phyloP scores from a whole-genome alignment of 2,797 vertebrate genomes.

The Tenualosa ilisha region DNA sequence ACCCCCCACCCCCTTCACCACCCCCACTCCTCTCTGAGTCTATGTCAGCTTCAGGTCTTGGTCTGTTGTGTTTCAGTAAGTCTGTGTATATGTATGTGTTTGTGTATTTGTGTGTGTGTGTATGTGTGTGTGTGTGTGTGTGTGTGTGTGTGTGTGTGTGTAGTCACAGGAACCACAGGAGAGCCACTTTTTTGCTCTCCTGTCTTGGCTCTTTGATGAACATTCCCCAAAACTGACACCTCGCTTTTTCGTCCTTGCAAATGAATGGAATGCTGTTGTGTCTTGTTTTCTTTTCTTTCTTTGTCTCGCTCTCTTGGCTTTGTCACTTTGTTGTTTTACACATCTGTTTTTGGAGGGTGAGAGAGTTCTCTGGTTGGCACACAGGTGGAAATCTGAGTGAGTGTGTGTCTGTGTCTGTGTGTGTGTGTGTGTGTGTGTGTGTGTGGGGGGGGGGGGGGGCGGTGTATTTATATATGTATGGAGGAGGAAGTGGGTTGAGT shows the following conservation, averaged over 20 bases:
- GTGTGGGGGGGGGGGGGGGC: background rate
- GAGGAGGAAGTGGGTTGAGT: background rate
- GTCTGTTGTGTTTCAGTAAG: background rate
- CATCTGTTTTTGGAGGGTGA: background rate
- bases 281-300: background rate
- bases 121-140: background rate
- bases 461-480: background rate
- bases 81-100: background rate
- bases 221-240: background rate
- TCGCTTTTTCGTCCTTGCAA: background rate
- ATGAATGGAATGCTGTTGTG: constrained; percentile 20
- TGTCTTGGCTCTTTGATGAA: background rate
- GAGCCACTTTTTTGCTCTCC: background rate
- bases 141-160: background rate
- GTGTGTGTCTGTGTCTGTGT: background rate
- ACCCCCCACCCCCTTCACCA: background rate
- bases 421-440: background rate
- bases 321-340: background rate
- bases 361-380: background rate
- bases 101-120: background rate
- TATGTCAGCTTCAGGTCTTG: too few species aligned
- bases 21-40: too few species aligned
- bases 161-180: background rate
- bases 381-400: background rate
- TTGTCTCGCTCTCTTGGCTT: background rate